Conservation (phyloP, 2,797 vertebrate species). For the Paguma larvata region DNA sequence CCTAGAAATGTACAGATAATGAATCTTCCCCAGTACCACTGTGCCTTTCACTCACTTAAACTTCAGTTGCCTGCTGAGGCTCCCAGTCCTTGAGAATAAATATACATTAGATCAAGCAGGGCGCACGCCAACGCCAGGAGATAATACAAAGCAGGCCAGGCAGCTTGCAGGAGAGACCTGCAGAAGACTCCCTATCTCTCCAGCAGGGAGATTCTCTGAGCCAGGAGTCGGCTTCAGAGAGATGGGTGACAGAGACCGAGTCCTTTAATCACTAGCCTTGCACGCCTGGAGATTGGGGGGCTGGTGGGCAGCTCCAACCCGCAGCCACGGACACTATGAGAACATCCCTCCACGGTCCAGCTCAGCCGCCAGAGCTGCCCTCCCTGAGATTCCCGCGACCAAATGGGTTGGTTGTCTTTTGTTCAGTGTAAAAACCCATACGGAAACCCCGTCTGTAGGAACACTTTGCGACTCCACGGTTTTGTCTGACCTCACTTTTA, state of each 20-base stretch:
- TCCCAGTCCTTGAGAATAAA: constrained; percentile 68
- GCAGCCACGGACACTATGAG: neutral
- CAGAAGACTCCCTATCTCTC: neutral
- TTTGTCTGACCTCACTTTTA: constrained; percentile 9
- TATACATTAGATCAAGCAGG: constrained; percentile 18
- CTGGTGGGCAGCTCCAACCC: neutral
- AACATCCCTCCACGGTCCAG: neutral
- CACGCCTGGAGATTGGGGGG: neutral
- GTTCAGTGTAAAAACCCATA: neutral
- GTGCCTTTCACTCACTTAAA: constrained; percentile 79
- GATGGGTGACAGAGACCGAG: neutral
- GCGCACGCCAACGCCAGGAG: constrained; percentile 2
- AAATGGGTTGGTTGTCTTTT: neutral
- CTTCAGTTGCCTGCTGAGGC: constrained; percentile 46
- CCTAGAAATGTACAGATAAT: constrained; percentile 77
- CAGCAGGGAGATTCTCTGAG: constrained; percentile 25
- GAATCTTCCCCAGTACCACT: constrained; percentile 44
- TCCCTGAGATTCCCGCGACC: neutral
- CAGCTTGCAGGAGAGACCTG: neutral
- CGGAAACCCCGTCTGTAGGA: neutral
- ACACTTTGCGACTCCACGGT: neutral
- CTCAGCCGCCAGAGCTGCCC: neutral
- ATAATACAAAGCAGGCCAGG: neutral
- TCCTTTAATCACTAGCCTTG: constrained; percentile 36
- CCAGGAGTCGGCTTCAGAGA: constrained; percentile 34